Percentiles rank a stretch among this genome's conserved stretches.
Evolutionary conservation across 2,113 vertebrate species (phyloP).

Genomic region (Erinaceus europaeus): DNA sequence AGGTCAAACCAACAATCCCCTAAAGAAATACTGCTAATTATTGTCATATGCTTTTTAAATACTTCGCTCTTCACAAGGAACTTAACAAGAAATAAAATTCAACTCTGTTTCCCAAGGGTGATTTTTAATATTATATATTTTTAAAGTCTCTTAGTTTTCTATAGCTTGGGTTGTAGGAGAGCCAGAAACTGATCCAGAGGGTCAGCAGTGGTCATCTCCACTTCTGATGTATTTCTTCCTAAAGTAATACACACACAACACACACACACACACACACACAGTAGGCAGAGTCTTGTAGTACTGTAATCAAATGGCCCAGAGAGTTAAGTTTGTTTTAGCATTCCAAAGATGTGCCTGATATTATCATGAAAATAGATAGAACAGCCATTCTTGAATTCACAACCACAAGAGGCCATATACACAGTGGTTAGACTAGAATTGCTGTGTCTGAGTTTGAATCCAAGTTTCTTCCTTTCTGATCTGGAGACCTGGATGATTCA

Average conservation of each 20-base stretch:
- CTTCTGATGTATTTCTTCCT: conserved; percentile 46
- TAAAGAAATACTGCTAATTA: conserved; percentile 84
- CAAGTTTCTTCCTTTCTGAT: neutral
- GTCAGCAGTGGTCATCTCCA: neutral
- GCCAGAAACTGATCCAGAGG: conserved; percentile 21
- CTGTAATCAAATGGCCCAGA: neutral
- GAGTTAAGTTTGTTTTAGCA: neutral
- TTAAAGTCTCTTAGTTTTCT: neutral
- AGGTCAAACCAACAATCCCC: conserved; percentile 85
- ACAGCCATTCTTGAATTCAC: neutral
- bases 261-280: too few relatives aligned
- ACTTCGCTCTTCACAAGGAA: conserved; percentile 83
- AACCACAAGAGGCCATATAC: accelerated
- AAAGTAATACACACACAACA: conserved; percentile 17
- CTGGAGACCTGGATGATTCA: neutral
- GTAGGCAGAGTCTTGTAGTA: neutral
- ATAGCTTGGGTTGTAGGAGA: conserved; percentile 7
- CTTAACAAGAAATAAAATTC: conserved; percentile 79
- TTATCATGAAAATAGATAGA: neutral
- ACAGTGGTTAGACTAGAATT: neutral
- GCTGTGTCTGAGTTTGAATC: accelerated
- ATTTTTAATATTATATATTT: conserved; percentile 66
- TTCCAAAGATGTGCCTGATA: accelerated
- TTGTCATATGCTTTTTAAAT: conserved; percentile 84
- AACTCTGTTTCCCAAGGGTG: conserved; percentile 74